Percentiles rank a stretch among this genome's conserved stretches.
phyloP scores from a whole-genome alignment of 2,113 vertebrate species.

The Pelodiscus sinensis region DNA sequence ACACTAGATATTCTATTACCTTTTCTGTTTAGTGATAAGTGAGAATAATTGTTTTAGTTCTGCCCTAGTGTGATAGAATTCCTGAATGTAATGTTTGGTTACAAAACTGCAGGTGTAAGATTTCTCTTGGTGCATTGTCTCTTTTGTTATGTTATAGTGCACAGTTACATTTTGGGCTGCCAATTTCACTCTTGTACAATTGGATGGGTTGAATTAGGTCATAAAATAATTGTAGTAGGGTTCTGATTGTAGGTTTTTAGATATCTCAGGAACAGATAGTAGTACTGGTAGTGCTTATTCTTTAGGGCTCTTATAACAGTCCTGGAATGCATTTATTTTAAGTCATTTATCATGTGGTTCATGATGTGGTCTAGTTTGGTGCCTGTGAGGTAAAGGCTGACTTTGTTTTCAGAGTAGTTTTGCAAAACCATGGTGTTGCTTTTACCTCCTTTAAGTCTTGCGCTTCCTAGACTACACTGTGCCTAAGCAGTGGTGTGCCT shows the following conservation, averaged over 20 bases:
- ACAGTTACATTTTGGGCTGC: not conserved
- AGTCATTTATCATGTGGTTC: not conserved
- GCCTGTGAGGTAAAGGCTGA: not conserved
- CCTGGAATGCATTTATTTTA: not conserved
- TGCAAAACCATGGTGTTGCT: not conserved
- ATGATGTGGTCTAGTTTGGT: not conserved
- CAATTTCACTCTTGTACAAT: not conserved
- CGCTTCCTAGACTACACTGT: rapidly evolving
- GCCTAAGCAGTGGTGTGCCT: not conserved
- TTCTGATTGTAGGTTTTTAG: not conserved
- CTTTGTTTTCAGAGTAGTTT: rapidly evolving
- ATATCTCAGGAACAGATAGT: not conserved
- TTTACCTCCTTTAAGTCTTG: not conserved
- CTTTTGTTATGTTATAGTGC: not conserved
- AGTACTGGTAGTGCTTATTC: rapidly evolving
- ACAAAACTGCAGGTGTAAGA: not conserved
- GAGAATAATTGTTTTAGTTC: not conserved
- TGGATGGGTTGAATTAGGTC: not conserved
- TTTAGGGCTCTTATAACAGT: rapidly evolving
- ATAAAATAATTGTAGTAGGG: not conserved
- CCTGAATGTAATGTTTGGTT: not conserved
- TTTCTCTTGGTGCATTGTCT: not conserved
- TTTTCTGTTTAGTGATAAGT: not conserved
- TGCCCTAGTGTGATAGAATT: not conserved
- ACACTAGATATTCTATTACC: not conserved